Percentiles rank a stretch among this genome's conserved stretches.
Evolutionary conservation across 2,113 vertebrate genomes (phyloP).

Genomic region (Pedionomus torquatus): DNA sequence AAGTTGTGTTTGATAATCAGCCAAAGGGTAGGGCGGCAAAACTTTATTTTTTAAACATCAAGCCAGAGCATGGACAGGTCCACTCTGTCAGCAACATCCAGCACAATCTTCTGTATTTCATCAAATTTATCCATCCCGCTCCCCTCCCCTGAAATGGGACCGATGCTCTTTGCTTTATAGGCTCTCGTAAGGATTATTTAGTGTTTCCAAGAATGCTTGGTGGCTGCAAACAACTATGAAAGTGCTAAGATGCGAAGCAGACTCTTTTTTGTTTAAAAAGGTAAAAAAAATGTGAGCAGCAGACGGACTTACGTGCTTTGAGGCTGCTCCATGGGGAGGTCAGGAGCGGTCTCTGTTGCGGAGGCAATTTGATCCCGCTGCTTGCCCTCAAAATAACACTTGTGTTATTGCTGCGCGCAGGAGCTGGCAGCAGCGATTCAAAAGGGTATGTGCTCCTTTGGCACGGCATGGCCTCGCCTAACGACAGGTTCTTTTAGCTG

Average conservation of each 20-base stretch:
- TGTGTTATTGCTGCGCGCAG: not conserved
- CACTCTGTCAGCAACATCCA: not conserved
- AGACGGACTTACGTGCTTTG: not conserved
- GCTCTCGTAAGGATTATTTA: not conserved
- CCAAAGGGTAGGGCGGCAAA: not conserved
- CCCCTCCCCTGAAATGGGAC: not conserved
- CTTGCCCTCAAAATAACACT: not conserved
- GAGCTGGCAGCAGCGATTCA: not conserved
- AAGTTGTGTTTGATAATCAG: not conserved
- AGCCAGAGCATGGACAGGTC: not conserved
- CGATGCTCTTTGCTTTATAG: not conserved
- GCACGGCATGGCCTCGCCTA: not conserved
- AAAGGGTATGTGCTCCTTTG: not conserved
- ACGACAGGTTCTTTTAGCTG: not conserved
- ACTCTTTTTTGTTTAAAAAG: not conserved
- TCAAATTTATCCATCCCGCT: not conserved
- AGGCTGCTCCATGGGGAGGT: not conserved
- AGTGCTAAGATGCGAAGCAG: accelerated
- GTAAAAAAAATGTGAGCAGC: not conserved
- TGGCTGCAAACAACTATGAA: not conserved
- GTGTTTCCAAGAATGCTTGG: not conserved
- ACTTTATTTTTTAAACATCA: accelerated
- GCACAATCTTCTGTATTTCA: not conserved
- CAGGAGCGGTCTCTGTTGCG: not conserved
- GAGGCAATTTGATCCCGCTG: not conserved